phyloP scores from a whole-genome alignment of 2,888 invertebrate species.

The Ennomos quercinarius region DNA sequence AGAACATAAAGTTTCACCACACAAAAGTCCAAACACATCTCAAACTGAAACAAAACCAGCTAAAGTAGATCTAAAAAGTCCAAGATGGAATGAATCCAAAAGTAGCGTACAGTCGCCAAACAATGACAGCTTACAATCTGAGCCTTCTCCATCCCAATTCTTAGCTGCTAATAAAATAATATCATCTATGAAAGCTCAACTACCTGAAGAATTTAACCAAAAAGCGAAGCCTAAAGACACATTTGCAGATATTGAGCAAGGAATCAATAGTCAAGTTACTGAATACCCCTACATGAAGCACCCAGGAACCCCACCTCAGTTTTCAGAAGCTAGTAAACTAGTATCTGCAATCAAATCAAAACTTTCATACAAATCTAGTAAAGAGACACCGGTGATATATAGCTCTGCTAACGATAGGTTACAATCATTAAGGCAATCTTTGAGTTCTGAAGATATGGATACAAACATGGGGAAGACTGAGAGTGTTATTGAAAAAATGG shows the following conservation, averaged over 20 bases:
- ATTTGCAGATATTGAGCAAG: slow-evolving; percentile 78
- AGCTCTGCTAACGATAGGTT: slow-evolving; percentile 64
- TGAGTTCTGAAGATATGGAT: slow-evolving; percentile 58
- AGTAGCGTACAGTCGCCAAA: slow-evolving; percentile 62
- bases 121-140: slow-evolving; percentile 64
- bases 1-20: slow-evolving; percentile 48
- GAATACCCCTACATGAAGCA: slow-evolving; percentile 77
- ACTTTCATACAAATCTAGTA: slow-evolving; percentile 61
- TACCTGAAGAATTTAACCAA: slow-evolving; percentile 70
- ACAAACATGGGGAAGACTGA: slow-evolving; percentile 39
- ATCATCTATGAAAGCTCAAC: slow-evolving; percentile 78
- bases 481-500: slow-evolving; percentile 64
- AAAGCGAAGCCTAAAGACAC: slow-evolving; percentile 70
- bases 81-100: slow-evolving; percentile 40
- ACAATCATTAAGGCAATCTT: slow-evolving; percentile 55
- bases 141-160: slow-evolving; percentile 76
- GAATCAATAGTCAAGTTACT: slow-evolving; percentile 72
- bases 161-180: slow-evolving; percentile 79
- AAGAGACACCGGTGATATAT: slow-evolving; percentile 51
- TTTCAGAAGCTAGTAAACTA: slow-evolving; percentile 76
- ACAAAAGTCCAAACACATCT: slow-evolving; percentile 47
- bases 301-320: slow-evolving; percentile 78
- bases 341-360: slow-evolving; percentile 79
- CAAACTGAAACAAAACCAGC: slow-evolving; percentile 50
- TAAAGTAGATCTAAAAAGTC: slow-evolving; percentile 39